Base-by-base conservation (phyloP, 2,797 vertebrate species). In the Sebastiscus tertius region DNA sequence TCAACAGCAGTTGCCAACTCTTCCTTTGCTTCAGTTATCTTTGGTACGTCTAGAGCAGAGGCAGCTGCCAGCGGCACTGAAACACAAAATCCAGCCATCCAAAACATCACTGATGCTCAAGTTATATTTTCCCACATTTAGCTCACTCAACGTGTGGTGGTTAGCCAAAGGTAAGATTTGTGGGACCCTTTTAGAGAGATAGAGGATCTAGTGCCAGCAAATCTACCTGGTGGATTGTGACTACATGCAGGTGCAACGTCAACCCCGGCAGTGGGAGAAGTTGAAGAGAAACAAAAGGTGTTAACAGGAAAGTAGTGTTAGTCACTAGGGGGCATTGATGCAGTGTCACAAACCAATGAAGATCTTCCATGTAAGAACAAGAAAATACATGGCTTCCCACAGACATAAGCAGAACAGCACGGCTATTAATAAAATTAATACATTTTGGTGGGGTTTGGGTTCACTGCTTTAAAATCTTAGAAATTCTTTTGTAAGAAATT, bases 11-110 rank as follows among this genome's bases (percentile, higher is more conserved):
- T 36, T 22, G 49, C 46, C 29, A 75, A 27, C 13, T 79, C 77
- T 67, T 87, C 83, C 8, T 60, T 27, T n/a, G 66, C 72, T 11
- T 87, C 84, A 52, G 36, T 13, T 12, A 54, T 81, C 75, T 67
- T 84, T 74, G 14, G 75, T 72, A 74, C 62, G 33, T 87, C 90
- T 39, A 83, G 3, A 49, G 86, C 22, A 71, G 94, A 92, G 55
- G 91, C 90, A 75, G 89, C 91, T 70, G 91, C 85, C 82, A 93
- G 79, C 65, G 75, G 39, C 81, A 89, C 96, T 96, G 95, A 66
- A 96, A 96, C 86, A 96, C 85, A 95, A 90, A 96, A 93, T 74
- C 77, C 87, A 94, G 81, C 86, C 88, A 91, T 79, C 92, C 85
- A 92, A 52, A 87, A 87, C 16, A 87, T 94, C 88, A 94, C 79